A percentile compares a stretch with the other conserved stretches of the same genome.
Conservation (phyloP, 2,888 invertebrate species). For the Melanostoma scalare region DNA sequence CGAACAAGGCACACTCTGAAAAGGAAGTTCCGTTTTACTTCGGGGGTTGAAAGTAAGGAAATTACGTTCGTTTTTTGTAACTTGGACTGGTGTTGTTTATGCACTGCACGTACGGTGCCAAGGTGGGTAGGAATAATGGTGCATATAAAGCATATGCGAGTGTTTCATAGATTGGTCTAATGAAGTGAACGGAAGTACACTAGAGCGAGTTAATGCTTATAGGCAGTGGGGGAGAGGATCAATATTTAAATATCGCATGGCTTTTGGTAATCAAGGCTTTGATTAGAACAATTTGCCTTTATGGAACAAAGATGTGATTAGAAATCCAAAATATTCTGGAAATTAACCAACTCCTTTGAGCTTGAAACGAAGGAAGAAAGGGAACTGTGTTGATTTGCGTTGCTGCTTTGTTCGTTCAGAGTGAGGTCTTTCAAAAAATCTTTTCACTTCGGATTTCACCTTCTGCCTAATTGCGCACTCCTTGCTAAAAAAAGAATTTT, state of each 20-base stretch:
- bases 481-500: too few relatives aligned
- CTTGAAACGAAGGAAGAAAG: too few relatives aligned
- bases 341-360: too few relatives aligned
- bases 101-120: conserved; percentile 45
- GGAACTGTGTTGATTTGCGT: too few relatives aligned
- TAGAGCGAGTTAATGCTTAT: conserved; percentile 25
- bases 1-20: conserved; percentile 48
- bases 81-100: conserved; percentile 46
- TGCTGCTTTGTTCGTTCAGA: too few relatives aligned
- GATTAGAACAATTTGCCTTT: conserved; percentile 13
- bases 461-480: too few relatives aligned
- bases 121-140: conserved; percentile 13
- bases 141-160: conserved; percentile 34
- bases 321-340: not conserved
- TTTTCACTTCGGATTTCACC: too few relatives aligned
- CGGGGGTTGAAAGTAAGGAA: conserved; percentile 39
- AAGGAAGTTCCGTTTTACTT: conserved; percentile 56
- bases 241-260: conserved; percentile 62
- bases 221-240: conserved; percentile 38
- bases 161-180: conserved; percentile 52
- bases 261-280: conserved; percentile 38
- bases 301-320: conserved; percentile 2
- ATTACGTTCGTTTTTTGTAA: conserved; percentile 38
- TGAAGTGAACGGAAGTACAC: conserved; percentile 67
- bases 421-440: too few relatives aligned